Evolutionary conservation across 2,113 vertebrate species (phyloP).

Genomic region (Heterotilapia buettikoferi): DNA sequence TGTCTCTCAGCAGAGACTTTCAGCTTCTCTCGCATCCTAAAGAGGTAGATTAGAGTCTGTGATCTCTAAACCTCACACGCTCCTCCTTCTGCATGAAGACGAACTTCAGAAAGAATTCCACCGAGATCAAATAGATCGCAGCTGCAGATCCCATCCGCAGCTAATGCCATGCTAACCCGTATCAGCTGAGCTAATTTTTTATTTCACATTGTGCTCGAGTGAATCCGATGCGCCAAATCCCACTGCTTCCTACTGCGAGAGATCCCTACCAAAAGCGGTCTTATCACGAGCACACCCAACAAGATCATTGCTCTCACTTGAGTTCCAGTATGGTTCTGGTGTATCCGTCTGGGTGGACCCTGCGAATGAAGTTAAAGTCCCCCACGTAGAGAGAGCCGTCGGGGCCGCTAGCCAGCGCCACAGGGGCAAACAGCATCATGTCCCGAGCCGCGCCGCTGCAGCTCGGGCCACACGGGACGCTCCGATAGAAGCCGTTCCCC

Average conservation of each 20-base stretch:
- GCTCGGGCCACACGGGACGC: slow-evolving; percentile 73
- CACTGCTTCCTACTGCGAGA: not conserved
- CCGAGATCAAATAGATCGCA: slow-evolving; percentile 46
- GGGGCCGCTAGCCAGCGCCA: slow-evolving; percentile 87
- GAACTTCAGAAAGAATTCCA: slow-evolving; percentile 31
- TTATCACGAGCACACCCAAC: not conserved
- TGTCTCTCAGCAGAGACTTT: slow-evolving; percentile 44
- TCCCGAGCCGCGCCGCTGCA: slow-evolving; percentile 84
- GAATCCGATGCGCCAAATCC: not conserved
- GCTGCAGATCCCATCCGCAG: not conserved
- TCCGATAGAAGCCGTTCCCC: slow-evolving; percentile 92
- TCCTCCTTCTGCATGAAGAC: slow-evolving; percentile 10
- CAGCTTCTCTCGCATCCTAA: slow-evolving; percentile 36
- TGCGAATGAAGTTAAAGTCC: slow-evolving; percentile 94
- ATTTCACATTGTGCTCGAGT: slow-evolving; percentile 13
- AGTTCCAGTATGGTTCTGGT: slow-evolving; percentile 88
- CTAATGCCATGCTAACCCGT: slow-evolving; percentile 31
- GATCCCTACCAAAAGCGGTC: not conserved
- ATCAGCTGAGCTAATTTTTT: slow-evolving; percentile 6
- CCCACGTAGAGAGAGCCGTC: slow-evolving; percentile 93
- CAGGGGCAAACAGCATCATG: slow-evolving; percentile 93
- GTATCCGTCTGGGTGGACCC: slow-evolving; percentile 88
- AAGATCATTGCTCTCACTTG: slow-evolving; percentile 73
- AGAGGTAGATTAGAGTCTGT: slow-evolving; percentile 57
- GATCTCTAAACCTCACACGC: slow-evolving; percentile 41